Evolutionary conservation across 2,113 vertebrate genomes (phyloP), one percentile per base, ranked within the genome.

Genomic region (Herpetotheres cachinnans): DNA sequence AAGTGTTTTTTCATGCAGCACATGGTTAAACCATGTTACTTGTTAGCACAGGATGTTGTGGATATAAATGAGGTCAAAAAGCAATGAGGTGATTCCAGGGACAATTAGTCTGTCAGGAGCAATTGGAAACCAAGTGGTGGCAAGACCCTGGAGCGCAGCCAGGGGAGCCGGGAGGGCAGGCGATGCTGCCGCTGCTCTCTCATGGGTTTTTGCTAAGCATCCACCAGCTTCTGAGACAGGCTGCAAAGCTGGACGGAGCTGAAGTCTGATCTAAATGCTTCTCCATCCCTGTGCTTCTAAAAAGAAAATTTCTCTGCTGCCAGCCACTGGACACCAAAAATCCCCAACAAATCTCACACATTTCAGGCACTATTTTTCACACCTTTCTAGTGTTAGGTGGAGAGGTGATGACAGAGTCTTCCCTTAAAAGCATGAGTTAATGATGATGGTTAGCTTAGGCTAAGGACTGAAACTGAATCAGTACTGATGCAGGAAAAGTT

Each of bases 391-490:
- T 11, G 21, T 44, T 36, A 76, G 74, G 18, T 9, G 9, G 30
- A 47, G 65, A 82, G 65, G 66, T 87, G 93, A 92, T 55, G 17
- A 21, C 34, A 72, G 63, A 89, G 44, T 26, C 56, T 47, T 92
- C 70, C 25, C 62, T 59, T 25, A 77, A 67, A 32, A 46, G n/a
- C 7, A 38, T 90, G 95, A 88, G 79, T 32, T 96, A 42, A 55
- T 67, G 29, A 27, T 92, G 83, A 96, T 89, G 82, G 96, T 95
- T 94, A 63, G 40, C 71, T 86, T 11, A 30, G 59, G 50, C 50
- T 58, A 14, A 90, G 79, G 79, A 91, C 71, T n/a, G 67, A 72
- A 47, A 74, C n/a, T 91, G 94, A 95, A 90, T 94, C 96, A 95
- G 67, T 74, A 59, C 56, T 25, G 30, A 66, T 9, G 16, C 36